phyloP scores from a whole-genome alignment of 64 coral and sea anemone genomes.

The Porites lutea region DNA sequence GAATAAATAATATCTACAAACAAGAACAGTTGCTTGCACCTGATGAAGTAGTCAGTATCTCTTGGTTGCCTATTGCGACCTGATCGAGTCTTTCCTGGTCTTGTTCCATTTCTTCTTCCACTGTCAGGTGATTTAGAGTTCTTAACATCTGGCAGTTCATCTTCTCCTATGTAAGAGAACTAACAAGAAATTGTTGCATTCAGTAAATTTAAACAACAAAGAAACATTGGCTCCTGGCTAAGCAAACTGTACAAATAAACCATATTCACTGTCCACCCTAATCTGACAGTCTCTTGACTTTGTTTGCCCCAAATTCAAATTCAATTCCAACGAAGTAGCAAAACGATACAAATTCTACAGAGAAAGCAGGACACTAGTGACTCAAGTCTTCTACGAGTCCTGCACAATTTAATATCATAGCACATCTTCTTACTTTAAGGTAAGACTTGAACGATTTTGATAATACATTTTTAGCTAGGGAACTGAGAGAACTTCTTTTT shows the following conservation, averaged over 20 bases:
- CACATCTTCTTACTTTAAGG: not conserved
- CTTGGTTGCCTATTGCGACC: conserved; percentile 4
- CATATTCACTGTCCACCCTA: no score
- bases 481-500: not conserved
- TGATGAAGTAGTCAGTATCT: conserved; percentile 24
- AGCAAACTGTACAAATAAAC: no score
- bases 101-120: conserved; percentile 30
- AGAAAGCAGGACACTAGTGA: no score
- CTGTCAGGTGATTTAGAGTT: conserved; percentile 29
- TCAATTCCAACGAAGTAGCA: no score
- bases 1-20: not conserved
- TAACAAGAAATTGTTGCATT: not conserved
- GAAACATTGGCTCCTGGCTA: not conserved
- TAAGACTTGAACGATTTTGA: conserved; percentile 29
- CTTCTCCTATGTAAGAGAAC: conserved; percentile 29
- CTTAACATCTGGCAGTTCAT: conserved; percentile 22
- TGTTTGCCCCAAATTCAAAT: no score
- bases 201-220: not conserved
- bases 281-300: no score
- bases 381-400: no score
- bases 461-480: not conserved
- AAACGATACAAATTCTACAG: no score
- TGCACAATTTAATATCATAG: not conserved
- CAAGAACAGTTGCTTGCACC: not conserved
- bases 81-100: conserved; percentile 21